A percentile compares a stretch with the other conserved stretches of the same genome.
Evolutionary conservation across 2,113 vertebrate species (phyloP).

Genomic region (Pomatorhinus ruficollis): DNA sequence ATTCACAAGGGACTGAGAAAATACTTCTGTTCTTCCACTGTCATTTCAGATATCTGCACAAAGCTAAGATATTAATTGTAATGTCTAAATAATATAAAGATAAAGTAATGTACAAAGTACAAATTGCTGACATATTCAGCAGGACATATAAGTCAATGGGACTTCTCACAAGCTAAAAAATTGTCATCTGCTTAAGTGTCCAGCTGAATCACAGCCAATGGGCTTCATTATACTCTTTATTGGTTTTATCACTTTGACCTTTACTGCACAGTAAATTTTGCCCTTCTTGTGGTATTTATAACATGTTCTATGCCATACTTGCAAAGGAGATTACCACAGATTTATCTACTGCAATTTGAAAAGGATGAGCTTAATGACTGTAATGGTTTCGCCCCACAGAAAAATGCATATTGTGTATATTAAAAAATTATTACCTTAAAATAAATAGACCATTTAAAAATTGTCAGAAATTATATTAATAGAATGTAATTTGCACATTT

Average conservation of each 20-base stretch:
- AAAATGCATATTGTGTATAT: neutral
- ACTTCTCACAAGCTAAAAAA: neutral
- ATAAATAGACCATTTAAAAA: neutral
- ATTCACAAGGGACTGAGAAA: neutral
- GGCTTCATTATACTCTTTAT: slow-evolving; percentile 23
- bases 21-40: neutral
- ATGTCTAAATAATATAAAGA: neutral
- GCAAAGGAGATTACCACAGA: slow-evolving; percentile 54
- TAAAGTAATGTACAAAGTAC: neutral
- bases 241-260: slow-evolving; percentile 50
- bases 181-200: slow-evolving; percentile 4
- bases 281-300: slow-evolving; percentile 60
- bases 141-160: neutral
- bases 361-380: neutral
- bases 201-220: slow-evolving; percentile 21
- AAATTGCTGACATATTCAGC: neutral
- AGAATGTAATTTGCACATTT: neutral
- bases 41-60: neutral
- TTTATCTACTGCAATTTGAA: slow-evolving; percentile 45
- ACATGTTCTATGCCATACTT: slow-evolving; percentile 24
- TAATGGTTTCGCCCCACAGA: neutral
- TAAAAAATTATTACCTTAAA: neutral
- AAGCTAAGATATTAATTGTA: neutral
- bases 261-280: slow-evolving; percentile 19
- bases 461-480: neutral